Evolutionary conservation across 1,140 invertebrate species (phyloP), one percentile per base, ranked within the genome.

Genomic region (Saxidomus purpurata): DNA sequence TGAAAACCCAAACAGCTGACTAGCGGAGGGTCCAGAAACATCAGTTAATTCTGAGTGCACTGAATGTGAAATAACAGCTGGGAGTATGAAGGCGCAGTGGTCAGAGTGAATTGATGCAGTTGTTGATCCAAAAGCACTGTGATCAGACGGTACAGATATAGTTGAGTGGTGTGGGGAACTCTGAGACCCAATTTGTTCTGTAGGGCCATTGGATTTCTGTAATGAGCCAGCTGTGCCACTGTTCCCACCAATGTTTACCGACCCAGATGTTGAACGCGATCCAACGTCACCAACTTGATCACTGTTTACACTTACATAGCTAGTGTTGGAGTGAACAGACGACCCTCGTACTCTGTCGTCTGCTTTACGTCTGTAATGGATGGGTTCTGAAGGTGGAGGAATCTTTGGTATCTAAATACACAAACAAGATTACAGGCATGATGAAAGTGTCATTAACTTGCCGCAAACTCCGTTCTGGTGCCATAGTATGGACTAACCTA

Each of bases 321-420:
- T 79, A 3, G 8, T 13, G 13, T 13, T 79, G 17, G 76, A 52
- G 0, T 55, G 17, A 1, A 38, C 67, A 40, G 67, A 36, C 22
- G 67, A 36, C 15, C 34, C 67, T 38, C 15, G 36, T 1, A 9
- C 15, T 59, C 77, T 52, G 47, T 80, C 47, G 36, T 36, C 59
- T 61, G 13, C 59, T 15, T 38, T 36, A 13, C 31, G 79, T 11
- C 22, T 17, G 25, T 52, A 59, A 34, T 25, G 22, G 28, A 77
- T 47, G 25, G 69, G 69, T 31, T 76, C 69, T n/a, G 84, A 87
- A 25, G 86, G 74, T 22, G 86, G 86, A 15, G 86, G 77, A 19
- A 88, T 63, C 49, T 36, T 67, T 28, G 76, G 77, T 31, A 88
- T 81, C 86, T 88, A n/a, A 40, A 87, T 59, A 43, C 36, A 79